These are phyloP conservation scores for Globia sparganii DNA, from an alignment of 2,888 invertebrate species.

Conservation along the genomic window DNA sequence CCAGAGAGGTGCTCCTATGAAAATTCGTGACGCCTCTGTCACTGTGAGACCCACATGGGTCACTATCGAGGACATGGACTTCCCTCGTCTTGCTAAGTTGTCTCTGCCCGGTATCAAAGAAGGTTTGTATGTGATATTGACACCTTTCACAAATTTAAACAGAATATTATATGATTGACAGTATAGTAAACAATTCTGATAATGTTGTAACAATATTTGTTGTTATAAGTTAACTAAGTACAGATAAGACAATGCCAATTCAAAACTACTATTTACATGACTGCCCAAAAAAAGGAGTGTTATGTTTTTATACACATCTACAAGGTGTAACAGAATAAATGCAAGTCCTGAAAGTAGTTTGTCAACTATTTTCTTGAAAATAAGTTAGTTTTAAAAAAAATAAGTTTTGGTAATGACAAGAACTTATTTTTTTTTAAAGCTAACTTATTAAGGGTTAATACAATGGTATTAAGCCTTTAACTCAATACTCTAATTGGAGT, in stretches of 20 bases:
- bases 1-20: constrained; percentile 95
- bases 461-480: too few relatives aligned
- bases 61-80: constrained; percentile 99
- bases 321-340: too few relatives aligned
- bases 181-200: neutral
- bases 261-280: neutral
- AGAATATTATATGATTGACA: neutral
- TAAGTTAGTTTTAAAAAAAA: too few relatives aligned
- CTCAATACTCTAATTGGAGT: too few relatives aligned
- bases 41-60: constrained; percentile 98
- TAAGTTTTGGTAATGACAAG: too few relatives aligned
- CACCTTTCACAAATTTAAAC: neutral
- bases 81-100: constrained; percentile 97
- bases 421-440: too few relatives aligned
- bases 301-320: too few relatives aligned
- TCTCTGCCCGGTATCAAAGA: constrained; percentile 97
- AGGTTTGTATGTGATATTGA: constrained; percentile 73
- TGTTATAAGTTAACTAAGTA: neutral
- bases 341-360: too few relatives aligned
- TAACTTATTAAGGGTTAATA: too few relatives aligned
- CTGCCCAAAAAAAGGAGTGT: neutral
- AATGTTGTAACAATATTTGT: neutral
- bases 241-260: neutral
- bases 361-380: too few relatives aligned
- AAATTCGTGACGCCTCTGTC: constrained; percentile 98